Base-by-base conservation (phyloP, 64 coral and sea anemone genomes). In the Cladopsammia gracilis region DNA sequence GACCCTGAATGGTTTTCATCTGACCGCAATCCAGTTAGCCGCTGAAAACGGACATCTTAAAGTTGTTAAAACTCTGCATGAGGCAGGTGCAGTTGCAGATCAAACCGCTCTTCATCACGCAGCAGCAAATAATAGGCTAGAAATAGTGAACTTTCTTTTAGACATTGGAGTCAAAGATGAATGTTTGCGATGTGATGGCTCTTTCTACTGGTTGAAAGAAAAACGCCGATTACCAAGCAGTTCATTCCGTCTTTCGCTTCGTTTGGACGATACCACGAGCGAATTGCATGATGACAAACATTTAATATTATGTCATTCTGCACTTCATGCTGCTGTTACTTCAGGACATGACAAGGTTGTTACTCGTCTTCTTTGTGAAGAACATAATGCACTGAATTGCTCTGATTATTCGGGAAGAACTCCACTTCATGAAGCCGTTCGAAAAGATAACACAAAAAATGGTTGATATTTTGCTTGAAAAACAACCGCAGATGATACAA, bases 311-410 rank as follows among this genome's bases (percentile, higher is more conserved):
- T 12, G 5, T 56, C 48, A 64, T 25, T 62, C 79, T 2, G 79
- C 79, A 12, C 79, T 83, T 7, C 53, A 59, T 6, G 79, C 79
- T 24, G 79, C 79, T 45, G 79, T 83, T 60, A 15, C 58, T 10
- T 2, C 15, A 46, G 7, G 58, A 0, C 58, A 83, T 25, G 4
- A 14, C 0, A 18, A 83, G 0, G 79, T 83, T 19, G 26, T 83
- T 24, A 52, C 7, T 34, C 12, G 56, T 60, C 78, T 81, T 0
- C 61, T 81, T 4, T 60, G 54, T n/a, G 5, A 61, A 15, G 14
- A 14, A 10, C 56, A 81, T 2, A 24, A 10, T 52, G 78, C 78
- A 0, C 9, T 34, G 0, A 61, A 0, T 26, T 81, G 78, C 22
- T 59, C 25, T 42, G 19, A 34, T 61, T 81, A 60, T 25, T 59